Evolutionary conservation across 2,888 invertebrate genomes (phyloP).

Genomic region (Ischnura elegans): DNA sequence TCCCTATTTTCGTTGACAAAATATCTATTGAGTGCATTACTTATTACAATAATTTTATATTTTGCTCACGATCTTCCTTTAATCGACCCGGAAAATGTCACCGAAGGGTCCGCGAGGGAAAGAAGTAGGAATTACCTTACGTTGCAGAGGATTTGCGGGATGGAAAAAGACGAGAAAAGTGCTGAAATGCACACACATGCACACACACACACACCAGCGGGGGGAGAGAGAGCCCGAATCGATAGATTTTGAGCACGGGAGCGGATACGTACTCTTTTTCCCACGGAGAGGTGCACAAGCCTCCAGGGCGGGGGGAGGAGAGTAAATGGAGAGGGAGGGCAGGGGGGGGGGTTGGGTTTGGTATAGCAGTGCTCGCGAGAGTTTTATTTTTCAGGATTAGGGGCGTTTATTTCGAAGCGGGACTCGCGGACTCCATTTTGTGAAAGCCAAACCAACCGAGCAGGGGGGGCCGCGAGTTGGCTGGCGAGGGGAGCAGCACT

Average conservation of each 20-base stretch:
- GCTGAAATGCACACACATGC: neutral
- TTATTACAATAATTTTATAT: too few relatives aligned
- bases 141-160: neutral
- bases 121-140: slow-evolving; percentile 2
- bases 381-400: neutral
- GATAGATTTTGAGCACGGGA: slow-evolving; percentile 11
- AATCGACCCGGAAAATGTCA: neutral
- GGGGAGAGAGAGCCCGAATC: neutral
- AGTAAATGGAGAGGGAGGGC: neutral
- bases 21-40: too few relatives aligned
- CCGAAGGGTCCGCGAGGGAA: neutral
- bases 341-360: neutral
- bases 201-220: neutral
- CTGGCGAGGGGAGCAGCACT: neutral
- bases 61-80: too few relatives aligned
- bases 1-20: too few relatives aligned
- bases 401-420: neutral
- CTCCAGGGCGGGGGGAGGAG: too few relatives aligned
- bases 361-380: neutral
- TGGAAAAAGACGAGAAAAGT: neutral
- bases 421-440: neutral
- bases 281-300: neutral
- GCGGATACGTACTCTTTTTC: neutral
- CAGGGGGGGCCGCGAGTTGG: neutral
- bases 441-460: neutral